These are phyloP conservation scores for Monochamus saltuarius DNA, from an alignment of 1,140 invertebrate species.

Conservation along the genomic window DNA sequence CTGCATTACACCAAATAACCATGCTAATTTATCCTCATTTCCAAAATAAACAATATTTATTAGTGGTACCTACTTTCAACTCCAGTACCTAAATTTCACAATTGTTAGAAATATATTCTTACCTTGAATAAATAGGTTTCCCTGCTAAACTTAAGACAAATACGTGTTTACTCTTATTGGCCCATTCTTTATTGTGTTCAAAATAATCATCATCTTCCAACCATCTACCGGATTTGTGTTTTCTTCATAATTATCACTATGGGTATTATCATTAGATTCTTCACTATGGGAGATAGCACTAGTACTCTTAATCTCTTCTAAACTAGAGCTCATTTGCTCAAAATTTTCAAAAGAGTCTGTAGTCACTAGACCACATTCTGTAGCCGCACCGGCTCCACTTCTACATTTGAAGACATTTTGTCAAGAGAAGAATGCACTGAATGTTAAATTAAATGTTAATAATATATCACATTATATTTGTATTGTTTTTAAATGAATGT, in stretches of 20 bases:
- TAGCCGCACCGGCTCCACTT: constrained; percentile 55
- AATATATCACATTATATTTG: no score
- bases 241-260: constrained; percentile 45
- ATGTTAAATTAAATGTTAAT: no score
- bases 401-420: constrained; percentile 35
- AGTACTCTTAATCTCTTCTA: constrained; percentile 57
- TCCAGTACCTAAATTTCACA: background rate
- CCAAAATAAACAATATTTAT: constrained; percentile 54
- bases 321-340: constrained; percentile 63
- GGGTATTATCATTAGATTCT: constrained; percentile 50
- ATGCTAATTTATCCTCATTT: constrained; percentile 91
- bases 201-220: constrained; percentile 54
- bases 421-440: background rate
- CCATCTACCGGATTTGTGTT: constrained; percentile 23
- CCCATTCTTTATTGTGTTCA: constrained; percentile 68
- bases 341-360: constrained; percentile 71
- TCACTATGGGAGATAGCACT: constrained; percentile 50
- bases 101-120: background rate
- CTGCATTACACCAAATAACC: constrained; percentile 93
- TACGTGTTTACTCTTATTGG: constrained; percentile 84
- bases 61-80: background rate
- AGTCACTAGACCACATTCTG: constrained; percentile 67
- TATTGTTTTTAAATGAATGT: no score
- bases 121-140: constrained; percentile 94
- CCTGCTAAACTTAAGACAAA: constrained; percentile 94